Evolutionary conservation across 2,113 vertebrate genomes (phyloP).

Genomic region (Hystrix brachyura): DNA sequence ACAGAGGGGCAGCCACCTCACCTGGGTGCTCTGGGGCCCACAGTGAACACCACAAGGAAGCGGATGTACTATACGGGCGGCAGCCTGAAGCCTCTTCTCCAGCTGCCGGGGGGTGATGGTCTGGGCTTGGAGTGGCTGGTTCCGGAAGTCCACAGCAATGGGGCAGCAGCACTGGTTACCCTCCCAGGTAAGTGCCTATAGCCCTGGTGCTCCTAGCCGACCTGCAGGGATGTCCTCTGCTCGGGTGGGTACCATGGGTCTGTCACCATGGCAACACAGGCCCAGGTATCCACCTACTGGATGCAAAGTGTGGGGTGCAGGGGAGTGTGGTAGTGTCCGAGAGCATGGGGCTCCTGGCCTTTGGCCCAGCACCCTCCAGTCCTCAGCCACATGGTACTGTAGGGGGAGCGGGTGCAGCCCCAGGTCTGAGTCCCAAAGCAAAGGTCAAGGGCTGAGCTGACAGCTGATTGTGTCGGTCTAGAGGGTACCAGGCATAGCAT

Average conservation of each 20-base stretch:
- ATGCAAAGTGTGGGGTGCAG: not conserved
- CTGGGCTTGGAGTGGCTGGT: conserved; percentile 85
- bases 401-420: rapidly evolving
- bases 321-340: not conserved
- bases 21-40: conserved; percentile 38
- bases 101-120: conserved; percentile 75
- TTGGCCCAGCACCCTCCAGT: not conserved
- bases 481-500: not conserved
- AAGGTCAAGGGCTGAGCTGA: not conserved
- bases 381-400: not conserved
- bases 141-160: conserved; percentile 42
- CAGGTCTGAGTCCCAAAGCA: not conserved
- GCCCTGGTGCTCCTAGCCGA: not conserved
- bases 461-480: not conserved
- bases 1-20: not conserved
- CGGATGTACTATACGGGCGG: conserved; percentile 89
- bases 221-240: not conserved
- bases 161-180: not conserved
- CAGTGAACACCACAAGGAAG: conserved; percentile 77
- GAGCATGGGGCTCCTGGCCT: not conserved
- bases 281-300: not conserved
- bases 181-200: conserved; percentile 83
- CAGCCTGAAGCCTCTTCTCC: conserved; percentile 89
- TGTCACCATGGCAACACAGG: not conserved
- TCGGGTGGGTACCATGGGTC: not conserved